Conservation (phyloP, 2,113 vertebrate species). For the Corythornis madagascariensis region DNA sequence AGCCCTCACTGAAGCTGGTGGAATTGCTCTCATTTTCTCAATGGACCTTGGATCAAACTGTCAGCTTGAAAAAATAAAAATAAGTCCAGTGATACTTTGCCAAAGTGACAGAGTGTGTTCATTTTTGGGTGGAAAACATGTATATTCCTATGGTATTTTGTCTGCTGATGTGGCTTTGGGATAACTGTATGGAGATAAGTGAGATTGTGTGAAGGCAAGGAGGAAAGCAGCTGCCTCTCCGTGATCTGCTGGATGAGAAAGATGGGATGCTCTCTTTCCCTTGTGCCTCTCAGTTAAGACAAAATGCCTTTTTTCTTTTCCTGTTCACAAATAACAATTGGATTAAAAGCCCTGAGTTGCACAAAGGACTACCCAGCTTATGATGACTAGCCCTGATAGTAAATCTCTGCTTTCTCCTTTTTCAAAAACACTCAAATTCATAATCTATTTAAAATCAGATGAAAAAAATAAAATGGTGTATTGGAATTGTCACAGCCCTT, state of each 20-base stretch:
- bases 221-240: not conserved
- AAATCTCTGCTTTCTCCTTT: not conserved
- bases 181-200: not conserved
- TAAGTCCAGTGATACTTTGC: not conserved
- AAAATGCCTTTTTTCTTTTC: not conserved
- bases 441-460: not conserved
- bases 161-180: not conserved
- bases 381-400: not conserved
- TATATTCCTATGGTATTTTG: not conserved
- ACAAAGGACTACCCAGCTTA: not conserved
- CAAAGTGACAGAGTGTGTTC: not conserved
- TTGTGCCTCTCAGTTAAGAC: not conserved
- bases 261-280: not conserved
- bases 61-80: not conserved
- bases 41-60: not conserved
- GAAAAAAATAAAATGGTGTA: not conserved
- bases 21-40: slow-evolving; percentile 42
- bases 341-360: not conserved
- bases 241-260: not conserved
- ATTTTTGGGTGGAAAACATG: slow-evolving; percentile 13
- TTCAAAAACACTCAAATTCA: not conserved
- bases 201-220: not conserved
- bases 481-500: not conserved
- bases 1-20: not conserved
- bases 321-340: not conserved